Base-by-base conservation (phyloP, 2,797 vertebrate genomes). In the Nasua narica region DNA sequence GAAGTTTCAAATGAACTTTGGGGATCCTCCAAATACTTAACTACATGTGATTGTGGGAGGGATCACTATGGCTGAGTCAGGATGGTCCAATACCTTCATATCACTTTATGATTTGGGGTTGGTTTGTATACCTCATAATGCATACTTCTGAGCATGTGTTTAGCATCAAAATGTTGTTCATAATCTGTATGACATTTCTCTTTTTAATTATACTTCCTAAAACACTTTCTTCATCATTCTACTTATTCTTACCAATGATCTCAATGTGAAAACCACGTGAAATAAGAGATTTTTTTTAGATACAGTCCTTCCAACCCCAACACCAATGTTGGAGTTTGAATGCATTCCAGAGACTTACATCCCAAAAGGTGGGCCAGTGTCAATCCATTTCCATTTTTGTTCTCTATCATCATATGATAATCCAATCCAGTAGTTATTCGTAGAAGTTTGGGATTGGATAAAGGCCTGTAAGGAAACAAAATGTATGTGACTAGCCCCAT, bases 261-360 rank as follows among this genome's bases (percentile, higher is more conserved):
- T 12, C 62, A 54, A 25, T 18, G 54, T 32, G 23, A 72, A 94
- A 81, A 7, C 29, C 56, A 4, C n/a, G n/a, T 19, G 21, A 67
- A 76, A 54, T n/a, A 18, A 88, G 43, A 35, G 27, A 65, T 6
- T 35, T 25, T 54, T 32, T 79, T 85, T 35, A 82, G 58, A 72
- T 8, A 77, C 3, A 87, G 7, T 46, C 18, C 27, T 46, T 18
- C 32, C 84, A 58, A 29, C 5, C 14, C 35, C 43, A 65, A 43
- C 9, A 65, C 43, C 25, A 40, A 25, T 12, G 37, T 60, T 37
- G 81, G 43, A 54, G 19, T 46, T 54, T 58, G 6, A 65, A 65
- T 5, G 29, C 37, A 16, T 25, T 67, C 46, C 5, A 1, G 35
- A 86, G 60, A 97, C 97, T 96, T 91, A 98, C 95, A 60, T 4